Evolutionary conservation across 30 jellyfish, hydroid and myxozoan genomes (phyloP).

Genomic region (Sanderia malayensis): DNA sequence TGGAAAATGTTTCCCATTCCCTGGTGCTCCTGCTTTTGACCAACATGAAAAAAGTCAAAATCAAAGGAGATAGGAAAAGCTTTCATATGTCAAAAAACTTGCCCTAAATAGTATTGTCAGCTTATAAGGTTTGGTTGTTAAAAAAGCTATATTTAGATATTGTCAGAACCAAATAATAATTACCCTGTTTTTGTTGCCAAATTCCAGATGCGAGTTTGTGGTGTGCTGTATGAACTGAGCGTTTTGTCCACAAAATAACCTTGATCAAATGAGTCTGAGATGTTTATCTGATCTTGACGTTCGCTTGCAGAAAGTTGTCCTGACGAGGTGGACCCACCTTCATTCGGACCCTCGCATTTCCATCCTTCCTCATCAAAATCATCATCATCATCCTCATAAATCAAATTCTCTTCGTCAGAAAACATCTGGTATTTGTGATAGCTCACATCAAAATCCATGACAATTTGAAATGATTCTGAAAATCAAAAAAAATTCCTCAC

Average conservation of each 20-base stretch:
- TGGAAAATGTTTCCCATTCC: too few species aligned
- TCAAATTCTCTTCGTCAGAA: slow-evolving; percentile 84
- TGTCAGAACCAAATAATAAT: too few species aligned
- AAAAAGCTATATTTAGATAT: too few species aligned
- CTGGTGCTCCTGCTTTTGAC: too few species aligned
- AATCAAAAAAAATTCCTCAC: too few species aligned
- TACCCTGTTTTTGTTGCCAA: slow-evolving; percentile 73
- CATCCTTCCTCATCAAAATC: slow-evolving; percentile 73
- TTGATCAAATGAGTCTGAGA: slow-evolving; percentile 49
- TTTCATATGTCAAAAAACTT: too few species aligned
- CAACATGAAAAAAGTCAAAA: too few species aligned
- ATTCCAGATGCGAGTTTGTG: slow-evolving; percentile 70
- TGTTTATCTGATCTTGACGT: slow-evolving; percentile 17
- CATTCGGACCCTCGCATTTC: slow-evolving; percentile 20
- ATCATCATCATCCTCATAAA: slow-evolving; percentile 90
- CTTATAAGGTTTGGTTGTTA: too few species aligned
- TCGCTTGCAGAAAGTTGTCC: slow-evolving; percentile 2
- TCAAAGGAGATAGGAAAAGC: too few species aligned
- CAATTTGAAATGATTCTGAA: not conserved
- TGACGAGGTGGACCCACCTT: not conserved
- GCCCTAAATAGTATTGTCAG: too few species aligned
- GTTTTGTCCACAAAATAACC: slow-evolving; percentile 71
- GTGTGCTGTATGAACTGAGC: slow-evolving; percentile 49
- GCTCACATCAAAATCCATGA: slow-evolving; percentile 24
- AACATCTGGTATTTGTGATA: slow-evolving; percentile 56